A percentile compares a stretch with the other conserved stretches of the same genome.
These are phyloP conservation scores for Macroglossus sobrinus DNA, from an alignment of 2,113 vertebrate genomes.

Conservation along the genomic window DNA sequence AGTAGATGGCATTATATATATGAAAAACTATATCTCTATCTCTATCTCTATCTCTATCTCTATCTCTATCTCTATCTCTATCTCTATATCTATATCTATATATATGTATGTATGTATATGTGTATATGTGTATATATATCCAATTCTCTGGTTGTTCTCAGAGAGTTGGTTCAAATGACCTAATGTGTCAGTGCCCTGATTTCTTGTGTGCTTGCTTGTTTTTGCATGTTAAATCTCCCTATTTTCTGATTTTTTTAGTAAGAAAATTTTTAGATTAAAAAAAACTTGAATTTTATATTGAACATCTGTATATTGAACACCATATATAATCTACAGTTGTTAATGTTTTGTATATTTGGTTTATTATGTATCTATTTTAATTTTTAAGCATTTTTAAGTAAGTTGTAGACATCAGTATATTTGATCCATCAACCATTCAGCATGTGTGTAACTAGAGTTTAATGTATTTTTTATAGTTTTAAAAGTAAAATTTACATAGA, in stretches of 20 bases:
- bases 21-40: not conserved
- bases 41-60: no score
- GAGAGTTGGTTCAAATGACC: not conserved
- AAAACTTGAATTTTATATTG: not conserved
- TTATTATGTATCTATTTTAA: not conserved
- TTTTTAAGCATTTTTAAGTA: not conserved
- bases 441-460: not conserved
- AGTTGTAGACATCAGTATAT: not conserved
- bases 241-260: not conserved
- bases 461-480: not conserved
- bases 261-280: not conserved
- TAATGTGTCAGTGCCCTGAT: not conserved
- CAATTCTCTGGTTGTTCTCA: not conserved
- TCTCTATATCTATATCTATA: no score
- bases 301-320: not conserved
- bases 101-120: no score
- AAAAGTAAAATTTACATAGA: not conserved
- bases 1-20: not conserved
- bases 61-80: no score
- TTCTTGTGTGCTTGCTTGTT: not conserved
- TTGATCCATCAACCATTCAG: not conserved
- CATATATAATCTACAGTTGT: not conserved
- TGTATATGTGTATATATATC: not conserved
- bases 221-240: not conserved
- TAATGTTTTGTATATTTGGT: not conserved